Percentiles rank a stretch among this genome's conserved stretches.
phyloP scores from a whole-genome alignment of 2,797 vertebrate genomes.

The Galago senegalensis region DNA sequence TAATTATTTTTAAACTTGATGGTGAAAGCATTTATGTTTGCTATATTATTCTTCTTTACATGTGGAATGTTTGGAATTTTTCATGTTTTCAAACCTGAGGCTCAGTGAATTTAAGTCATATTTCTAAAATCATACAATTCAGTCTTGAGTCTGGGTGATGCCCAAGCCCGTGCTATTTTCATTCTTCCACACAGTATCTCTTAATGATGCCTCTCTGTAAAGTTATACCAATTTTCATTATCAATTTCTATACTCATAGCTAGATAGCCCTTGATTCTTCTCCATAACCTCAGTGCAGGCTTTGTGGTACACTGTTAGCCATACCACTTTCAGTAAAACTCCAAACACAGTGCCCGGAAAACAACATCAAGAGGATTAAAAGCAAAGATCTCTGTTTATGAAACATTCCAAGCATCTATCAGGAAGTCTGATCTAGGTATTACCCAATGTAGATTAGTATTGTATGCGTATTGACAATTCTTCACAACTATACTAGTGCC shows the following conservation, averaged over 20 bases:
- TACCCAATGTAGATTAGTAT: not conserved
- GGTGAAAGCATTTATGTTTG: constrained; percentile 5
- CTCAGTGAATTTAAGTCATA: constrained; percentile 20
- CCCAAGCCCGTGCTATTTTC: constrained; percentile 40
- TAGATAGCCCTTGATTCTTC: constrained; percentile 29
- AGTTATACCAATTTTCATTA: constrained; percentile 35
- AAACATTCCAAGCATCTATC: constrained; percentile 57
- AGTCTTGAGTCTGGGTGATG: constrained; percentile 8
- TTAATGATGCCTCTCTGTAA: constrained; percentile 41
- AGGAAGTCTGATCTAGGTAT: not conserved
- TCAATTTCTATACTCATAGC: constrained; percentile 50
- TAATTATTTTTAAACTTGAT: constrained; percentile 50
- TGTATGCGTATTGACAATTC: not conserved
- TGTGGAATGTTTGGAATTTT: constrained; percentile 24
- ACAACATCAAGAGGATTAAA: constrained; percentile 55
- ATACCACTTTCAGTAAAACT: constrained; percentile 47
- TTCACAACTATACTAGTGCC: constrained; percentile 1
- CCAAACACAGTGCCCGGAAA: constrained; percentile 58
- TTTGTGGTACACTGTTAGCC: not conserved
- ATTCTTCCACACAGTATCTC: constrained; percentile 14
- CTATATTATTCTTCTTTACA: constrained; percentile 46
- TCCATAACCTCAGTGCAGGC: constrained; percentile 37
- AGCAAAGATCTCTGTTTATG: constrained; percentile 40
- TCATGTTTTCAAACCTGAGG: constrained; percentile 26
- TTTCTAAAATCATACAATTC: constrained; percentile 64